These are phyloP conservation scores for Apis florea DNA, from an alignment of 1,140 invertebrate genomes.

Conservation along the genomic window DNA sequence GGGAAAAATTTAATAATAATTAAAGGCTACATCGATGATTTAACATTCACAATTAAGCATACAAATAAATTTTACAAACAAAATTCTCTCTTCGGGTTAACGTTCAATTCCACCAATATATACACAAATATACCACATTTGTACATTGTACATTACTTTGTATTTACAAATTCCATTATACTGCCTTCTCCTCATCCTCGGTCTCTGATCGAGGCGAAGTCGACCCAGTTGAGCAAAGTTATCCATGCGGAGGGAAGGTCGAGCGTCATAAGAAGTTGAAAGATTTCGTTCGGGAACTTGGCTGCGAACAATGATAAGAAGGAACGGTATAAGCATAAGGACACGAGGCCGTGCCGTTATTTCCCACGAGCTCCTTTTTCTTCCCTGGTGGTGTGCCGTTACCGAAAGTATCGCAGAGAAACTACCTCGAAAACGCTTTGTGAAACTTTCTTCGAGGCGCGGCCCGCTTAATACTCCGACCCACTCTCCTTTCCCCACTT, in stretches of 20 bases:
- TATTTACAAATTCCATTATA: no score
- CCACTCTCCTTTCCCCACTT: neutral
- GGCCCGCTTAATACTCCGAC: slow-evolving; percentile 15
- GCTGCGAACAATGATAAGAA: slow-evolving; percentile 57
- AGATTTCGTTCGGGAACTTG: slow-evolving; percentile 47
- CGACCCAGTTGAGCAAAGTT: slow-evolving; percentile 25
- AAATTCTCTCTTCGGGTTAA: no score
- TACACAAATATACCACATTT: no score
- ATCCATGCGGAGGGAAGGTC: slow-evolving; percentile 12
- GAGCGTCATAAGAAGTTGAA: slow-evolving; percentile 53
- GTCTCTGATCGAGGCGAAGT: no score
- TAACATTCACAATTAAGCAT: no score
- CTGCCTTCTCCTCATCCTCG: no score
- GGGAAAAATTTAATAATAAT: no score
- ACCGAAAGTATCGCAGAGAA: slow-evolving; percentile 33
- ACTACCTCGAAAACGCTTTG: slow-evolving; percentile 44
- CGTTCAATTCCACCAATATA: no score
- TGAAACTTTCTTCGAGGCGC: slow-evolving; percentile 25
- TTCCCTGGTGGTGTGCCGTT: neutral
- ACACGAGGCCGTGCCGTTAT: slow-evolving; percentile 39
- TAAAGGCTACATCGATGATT: no score
- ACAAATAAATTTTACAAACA: no score
- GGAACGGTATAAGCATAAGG: slow-evolving; percentile 48
- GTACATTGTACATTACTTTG: no score
- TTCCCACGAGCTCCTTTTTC: slow-evolving; percentile 53